Evolutionary conservation across 2,888 invertebrate genomes (phyloP).

Genomic region (Alentia gelatinosa): DNA sequence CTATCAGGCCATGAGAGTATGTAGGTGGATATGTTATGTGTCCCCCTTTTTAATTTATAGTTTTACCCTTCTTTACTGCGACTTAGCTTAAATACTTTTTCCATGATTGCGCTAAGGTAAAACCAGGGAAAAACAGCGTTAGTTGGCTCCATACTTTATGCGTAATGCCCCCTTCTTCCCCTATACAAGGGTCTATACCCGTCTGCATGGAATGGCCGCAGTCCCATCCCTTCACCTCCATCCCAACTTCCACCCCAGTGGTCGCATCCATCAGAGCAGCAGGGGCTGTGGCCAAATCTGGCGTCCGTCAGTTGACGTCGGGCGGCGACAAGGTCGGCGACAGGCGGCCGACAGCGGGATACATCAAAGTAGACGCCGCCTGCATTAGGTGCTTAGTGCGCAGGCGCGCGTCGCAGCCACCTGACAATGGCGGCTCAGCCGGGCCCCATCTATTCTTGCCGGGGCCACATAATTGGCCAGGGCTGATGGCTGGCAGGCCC

Average conservation of each 20-base stretch:
- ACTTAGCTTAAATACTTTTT: too few relatives aligned
- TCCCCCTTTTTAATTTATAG: too few relatives aligned
- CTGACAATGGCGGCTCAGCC: conserved; percentile 19
- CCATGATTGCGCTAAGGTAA: too few relatives aligned
- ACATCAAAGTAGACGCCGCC: conserved; percentile 28
- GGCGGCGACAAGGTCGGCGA: background rate
- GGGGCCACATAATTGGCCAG: background rate
- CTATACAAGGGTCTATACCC: too few relatives aligned
- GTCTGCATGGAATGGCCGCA: too few relatives aligned
- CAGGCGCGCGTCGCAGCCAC: conserved; percentile 1
- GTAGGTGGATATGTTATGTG: too few relatives aligned
- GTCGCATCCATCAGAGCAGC: background rate
- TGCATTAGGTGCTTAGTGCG: conserved; percentile 48
- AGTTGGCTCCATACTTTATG: too few relatives aligned
- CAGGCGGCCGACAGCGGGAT: background rate
- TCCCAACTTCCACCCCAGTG: background rate
- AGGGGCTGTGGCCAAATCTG: background rate
- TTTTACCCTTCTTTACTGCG: too few relatives aligned
- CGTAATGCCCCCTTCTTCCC: too few relatives aligned
- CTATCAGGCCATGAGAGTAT: too few relatives aligned
- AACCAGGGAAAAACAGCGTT: too few relatives aligned
- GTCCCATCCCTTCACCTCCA: background rate
- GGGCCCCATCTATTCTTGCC: background rate
- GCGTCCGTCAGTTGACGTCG: background rate
- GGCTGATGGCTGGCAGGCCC: background rate